Percentiles rank a stretch among this genome's conserved stretches.
Evolutionary conservation across 1,140 invertebrate species (phyloP).

Genomic region (Lordiphosa collinella): DNA sequence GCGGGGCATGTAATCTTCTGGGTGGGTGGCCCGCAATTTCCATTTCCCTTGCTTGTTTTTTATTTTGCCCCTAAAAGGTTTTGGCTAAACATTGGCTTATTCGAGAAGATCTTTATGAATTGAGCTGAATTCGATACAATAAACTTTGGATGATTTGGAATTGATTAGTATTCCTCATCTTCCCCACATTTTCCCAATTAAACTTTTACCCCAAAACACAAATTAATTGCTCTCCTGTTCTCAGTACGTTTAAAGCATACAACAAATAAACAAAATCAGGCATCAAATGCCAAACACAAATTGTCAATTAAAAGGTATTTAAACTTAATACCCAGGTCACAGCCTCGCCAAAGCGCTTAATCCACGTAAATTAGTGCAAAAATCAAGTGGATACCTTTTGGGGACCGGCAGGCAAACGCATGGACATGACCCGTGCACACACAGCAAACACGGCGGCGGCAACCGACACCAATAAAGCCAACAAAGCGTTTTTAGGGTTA

Average conservation of each 20-base stretch:
- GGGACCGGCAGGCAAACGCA: constrained; percentile 8
- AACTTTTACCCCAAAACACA: no score
- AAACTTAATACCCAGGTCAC: constrained; percentile 72
- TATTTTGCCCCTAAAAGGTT: constrained; percentile 9
- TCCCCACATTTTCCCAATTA: no score
- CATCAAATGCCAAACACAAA: constrained; percentile 64
- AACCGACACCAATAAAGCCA: constrained; percentile 76
- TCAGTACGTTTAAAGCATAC: neutral
- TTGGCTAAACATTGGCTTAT: no score
- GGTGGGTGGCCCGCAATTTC: constrained; percentile 69
- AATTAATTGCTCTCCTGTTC: no score
- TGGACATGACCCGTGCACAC: constrained; percentile 6
- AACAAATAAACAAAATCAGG: constrained; percentile 65
- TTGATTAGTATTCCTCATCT: no score
- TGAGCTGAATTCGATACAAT: no score
- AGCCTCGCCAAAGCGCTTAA: constrained; percentile 47
- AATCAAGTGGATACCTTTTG: constrained; percentile 72
- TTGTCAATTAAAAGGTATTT: constrained; percentile 79
- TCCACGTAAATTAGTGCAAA: constrained; percentile 77
- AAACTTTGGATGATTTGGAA: no score
- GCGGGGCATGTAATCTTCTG: constrained; percentile 71
- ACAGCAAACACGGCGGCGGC: constrained; percentile 39
- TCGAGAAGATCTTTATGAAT: no score
- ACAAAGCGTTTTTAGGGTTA: constrained; percentile 79
- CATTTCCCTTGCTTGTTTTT: constrained; percentile 26